These are phyloP conservation scores for Dromiciops gliroides DNA, from an alignment of 2,113 vertebrate species.

Conservation along the genomic window DNA sequence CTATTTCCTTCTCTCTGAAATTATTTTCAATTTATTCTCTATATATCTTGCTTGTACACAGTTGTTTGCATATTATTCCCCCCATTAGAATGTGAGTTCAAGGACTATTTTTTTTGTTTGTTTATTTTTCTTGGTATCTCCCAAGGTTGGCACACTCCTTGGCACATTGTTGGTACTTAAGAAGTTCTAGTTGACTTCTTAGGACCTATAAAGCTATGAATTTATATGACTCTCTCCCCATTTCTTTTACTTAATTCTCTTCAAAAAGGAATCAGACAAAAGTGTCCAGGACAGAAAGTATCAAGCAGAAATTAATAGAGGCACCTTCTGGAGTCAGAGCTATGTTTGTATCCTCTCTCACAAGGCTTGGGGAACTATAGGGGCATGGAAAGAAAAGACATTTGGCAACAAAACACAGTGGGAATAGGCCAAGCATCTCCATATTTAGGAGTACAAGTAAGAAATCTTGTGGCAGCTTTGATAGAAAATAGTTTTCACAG, in stretches of 20 bases:
- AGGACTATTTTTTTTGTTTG: not conserved
- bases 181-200: not conserved
- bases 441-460: not conserved
- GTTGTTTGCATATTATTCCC: not conserved
- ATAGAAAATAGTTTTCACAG: not conserved
- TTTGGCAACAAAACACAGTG: conserved; percentile 1
- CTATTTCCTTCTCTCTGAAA: not conserved
- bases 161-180: not conserved
- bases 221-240: not conserved
- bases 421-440: not conserved
- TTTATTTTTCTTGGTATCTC: not conserved
- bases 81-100: not conserved
- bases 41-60: not conserved
- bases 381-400: conserved; percentile 8
- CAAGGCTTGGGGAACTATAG: not conserved
- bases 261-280: not conserved
- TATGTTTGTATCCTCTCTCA: conserved; percentile 2
- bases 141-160: not conserved
- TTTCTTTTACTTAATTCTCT: not conserved
- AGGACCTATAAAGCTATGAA: not conserved
- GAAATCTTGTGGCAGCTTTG: not conserved
- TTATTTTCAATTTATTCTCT: not conserved
- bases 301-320: not conserved
- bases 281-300: conserved; percentile 14
- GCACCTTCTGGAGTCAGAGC: not conserved